A percentile compares a stretch with the other conserved stretches of the same genome.
These are phyloP conservation scores for Agonopterix arenella DNA, from an alignment of 2,888 invertebrate genomes.

Conservation along the genomic window DNA sequence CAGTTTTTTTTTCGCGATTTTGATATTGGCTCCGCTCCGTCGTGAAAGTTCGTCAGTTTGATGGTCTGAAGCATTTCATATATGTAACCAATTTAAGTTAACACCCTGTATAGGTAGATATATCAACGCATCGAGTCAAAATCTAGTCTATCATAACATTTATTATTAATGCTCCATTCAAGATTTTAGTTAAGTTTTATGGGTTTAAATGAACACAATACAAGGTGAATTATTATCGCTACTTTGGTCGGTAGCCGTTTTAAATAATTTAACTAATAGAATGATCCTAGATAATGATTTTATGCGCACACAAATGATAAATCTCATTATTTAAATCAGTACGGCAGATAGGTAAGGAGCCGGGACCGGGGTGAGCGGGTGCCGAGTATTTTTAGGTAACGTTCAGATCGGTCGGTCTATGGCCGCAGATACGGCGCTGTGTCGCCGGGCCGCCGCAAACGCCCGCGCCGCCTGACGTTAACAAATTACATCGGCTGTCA, in stretches of 20 bases:
- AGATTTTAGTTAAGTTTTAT: constrained; percentile 42
- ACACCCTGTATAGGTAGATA: too few relatives aligned
- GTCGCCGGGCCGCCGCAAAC: constrained; percentile 28
- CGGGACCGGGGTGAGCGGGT: constrained; percentile 17
- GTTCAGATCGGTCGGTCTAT: constrained; percentile 35
- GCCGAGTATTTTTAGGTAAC: constrained; percentile 58
- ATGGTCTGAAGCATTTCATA: too few relatives aligned
- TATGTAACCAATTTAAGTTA: too few relatives aligned
- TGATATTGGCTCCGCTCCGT: too few relatives aligned
- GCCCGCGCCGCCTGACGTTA: constrained; percentile 55
- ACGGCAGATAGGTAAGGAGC: constrained; percentile 44
- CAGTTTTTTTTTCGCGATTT: too few relatives aligned
- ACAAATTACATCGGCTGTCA: constrained; percentile 73
- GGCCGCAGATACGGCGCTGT: constrained; percentile 32
- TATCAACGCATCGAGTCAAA: too few relatives aligned
- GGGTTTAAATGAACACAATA: constrained; percentile 37
- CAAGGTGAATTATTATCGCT: constrained; percentile 48
- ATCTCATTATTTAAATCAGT: constrained; percentile 58
- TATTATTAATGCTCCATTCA: constrained; percentile 49
- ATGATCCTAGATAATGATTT: constrained; percentile 50
- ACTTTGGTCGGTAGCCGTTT: constrained; percentile 51
- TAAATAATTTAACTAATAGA: constrained; percentile 48
- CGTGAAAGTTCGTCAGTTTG: too few relatives aligned
- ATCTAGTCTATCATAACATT: constrained; percentile 32
- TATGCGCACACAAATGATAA: constrained; percentile 47